Evolutionary conservation across 2,888 invertebrate genomes (phyloP), one percentile per base, ranked within the genome.

Genomic region (Adelphocoris suturalis): DNA sequence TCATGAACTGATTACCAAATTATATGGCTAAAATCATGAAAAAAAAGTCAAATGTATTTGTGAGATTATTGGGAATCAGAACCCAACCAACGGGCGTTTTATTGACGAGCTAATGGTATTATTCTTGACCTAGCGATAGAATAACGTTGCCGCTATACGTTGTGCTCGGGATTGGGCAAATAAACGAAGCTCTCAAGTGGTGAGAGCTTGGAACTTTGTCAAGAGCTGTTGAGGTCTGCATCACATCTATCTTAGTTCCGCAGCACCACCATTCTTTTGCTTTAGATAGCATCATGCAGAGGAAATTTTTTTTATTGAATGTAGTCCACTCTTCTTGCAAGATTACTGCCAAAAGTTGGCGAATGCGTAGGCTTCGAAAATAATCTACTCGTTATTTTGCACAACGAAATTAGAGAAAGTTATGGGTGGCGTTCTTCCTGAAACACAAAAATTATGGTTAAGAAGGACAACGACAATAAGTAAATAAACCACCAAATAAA

Each of bases 171-270:
- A 68, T 68, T 23, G 68, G 61, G 27, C 68, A 19, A 68, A 68
- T 68, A 68, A 68, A 68, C 27, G 68, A 68, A 68, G 68, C 68
- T 68, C 68, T 68, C 23, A 23, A 23, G 23, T 68, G 68, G 68
- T 7, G 68, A 68, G 23, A 68, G 68, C 68, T 68, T 68, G 68
- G 68, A 68, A 68, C 68, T 68, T 68, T 68, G 68, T 68, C 68
- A 68, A 68, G 68, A 68, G 68, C 68, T 23, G 68, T 68, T 68
- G 68, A 23, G 68, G 68, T 68, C 68, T 68, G 68, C 68, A 68
- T 68, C 68, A 68, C 68, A 68, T 68, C 68, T 68, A 68, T 68
- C 68, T 68, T 27, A 68, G 68, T 68, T 68, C 68, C 68, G 68
- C 68, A 68, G 23, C 23, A 61, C 61, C 19, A 11, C 27, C 27